Evolutionary conservation across 2,797 vertebrate species (phyloP).

Genomic region (Aselliscus stoliczkanus): DNA sequence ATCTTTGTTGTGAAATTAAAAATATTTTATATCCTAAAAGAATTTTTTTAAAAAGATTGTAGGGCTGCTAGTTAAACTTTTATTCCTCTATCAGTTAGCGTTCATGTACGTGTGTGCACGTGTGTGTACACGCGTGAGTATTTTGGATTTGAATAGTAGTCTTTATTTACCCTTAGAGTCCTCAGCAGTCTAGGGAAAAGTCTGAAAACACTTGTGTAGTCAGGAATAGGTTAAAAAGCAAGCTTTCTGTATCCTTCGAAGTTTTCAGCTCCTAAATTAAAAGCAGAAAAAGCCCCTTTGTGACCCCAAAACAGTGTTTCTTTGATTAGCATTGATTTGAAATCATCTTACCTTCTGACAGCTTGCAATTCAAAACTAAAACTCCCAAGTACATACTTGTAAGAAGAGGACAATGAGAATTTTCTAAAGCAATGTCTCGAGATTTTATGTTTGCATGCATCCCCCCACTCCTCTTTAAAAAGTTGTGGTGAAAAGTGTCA

Average conservation of each 20-base stretch:
- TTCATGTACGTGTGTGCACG: no score
- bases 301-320: slow-evolving; percentile 58
- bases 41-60: not conserved
- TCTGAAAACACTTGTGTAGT: slow-evolving; percentile 24
- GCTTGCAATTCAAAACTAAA: slow-evolving; percentile 50
- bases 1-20: slow-evolving; percentile 43
- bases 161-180: slow-evolving; percentile 48
- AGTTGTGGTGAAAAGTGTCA: not conserved
- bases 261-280: slow-evolving; percentile 63
- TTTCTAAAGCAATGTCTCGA: slow-evolving; percentile 11
- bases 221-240: slow-evolving; percentile 62
- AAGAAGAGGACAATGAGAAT: slow-evolving; percentile 26
- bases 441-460: not conserved
- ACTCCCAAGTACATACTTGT: not conserved
- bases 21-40: not conserved
- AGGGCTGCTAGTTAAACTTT: slow-evolving; percentile 7
- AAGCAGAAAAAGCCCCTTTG: slow-evolving; percentile 64
- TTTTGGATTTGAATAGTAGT: slow-evolving; percentile 42
- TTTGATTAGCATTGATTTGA: slow-evolving; percentile 62
- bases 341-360: slow-evolving; percentile 65
- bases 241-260: slow-evolving; percentile 35
- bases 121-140: not conserved
- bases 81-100: slow-evolving; percentile 6
- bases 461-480: not conserved
- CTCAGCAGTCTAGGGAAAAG: not conserved